Base-by-base conservation (phyloP, 1,140 invertebrate genomes). In the Magallana angulata region DNA sequence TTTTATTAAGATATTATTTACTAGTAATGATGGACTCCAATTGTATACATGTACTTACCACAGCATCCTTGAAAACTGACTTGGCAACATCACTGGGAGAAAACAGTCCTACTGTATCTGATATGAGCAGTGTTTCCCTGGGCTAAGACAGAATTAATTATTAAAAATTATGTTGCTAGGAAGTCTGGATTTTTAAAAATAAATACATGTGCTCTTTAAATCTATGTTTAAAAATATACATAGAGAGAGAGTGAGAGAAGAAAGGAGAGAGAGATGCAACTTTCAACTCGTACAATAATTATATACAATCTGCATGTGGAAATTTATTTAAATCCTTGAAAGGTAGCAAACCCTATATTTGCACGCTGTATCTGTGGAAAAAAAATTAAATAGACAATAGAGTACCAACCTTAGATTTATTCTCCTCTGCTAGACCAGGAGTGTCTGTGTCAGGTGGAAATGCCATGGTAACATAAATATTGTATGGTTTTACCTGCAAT, bases 391-490 rank as follows among this genome's bases (percentile, higher is more conserved):
- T 18, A 64, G 62, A 64, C 57, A 57, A 16, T 5, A 56, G 4
- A 56, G 11, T 30, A 48, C 36, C 8, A 68, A 88, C 58, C 84
- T 86, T 83, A 64, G 68, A 86, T 90, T 92, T 91, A 92, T 94
- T 99, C 98, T 0, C 96, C 96, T 91, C 97, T 95, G 93, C 98
- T 11, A 89, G 99, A 30, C 99, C 99, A 60, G 99, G 98, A 2
- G 99, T 99, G 93, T 99, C 98, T 1, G 99, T 99, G 93, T 99
- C 99, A 8, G 99, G 98, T 36, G 99, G 99, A 91, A 98, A 96
- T 7, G 97, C 96, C 5, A 99, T 92, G 0, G 98, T 99, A 0
- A 99, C 96, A 57, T 96, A 96, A 0, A 99, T 96, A 91, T 97
- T 97, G 90, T 97, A 97, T 1, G 97, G 96, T 82, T 96, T 96